phyloP scores from a whole-genome alignment of 1,140 invertebrate species.

The Zaprionus taronus region DNA sequence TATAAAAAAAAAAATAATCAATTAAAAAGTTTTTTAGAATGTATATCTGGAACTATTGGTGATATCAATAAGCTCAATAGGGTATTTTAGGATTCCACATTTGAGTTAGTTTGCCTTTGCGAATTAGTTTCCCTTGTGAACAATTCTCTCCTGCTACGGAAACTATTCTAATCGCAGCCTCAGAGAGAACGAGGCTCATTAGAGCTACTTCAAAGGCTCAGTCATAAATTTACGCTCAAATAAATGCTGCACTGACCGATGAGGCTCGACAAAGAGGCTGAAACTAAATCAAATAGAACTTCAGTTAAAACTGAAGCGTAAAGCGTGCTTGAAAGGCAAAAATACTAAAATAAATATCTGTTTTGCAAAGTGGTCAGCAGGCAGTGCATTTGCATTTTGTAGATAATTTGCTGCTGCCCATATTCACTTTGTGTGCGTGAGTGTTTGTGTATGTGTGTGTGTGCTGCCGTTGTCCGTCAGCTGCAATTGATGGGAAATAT shows the following conservation, averaged over 20 bases:
- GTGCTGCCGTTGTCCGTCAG: slow-evolving; percentile 56
- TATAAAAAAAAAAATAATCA: no score
- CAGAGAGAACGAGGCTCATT: background rate
- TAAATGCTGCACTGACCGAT: slow-evolving; percentile 60
- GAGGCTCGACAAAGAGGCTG: slow-evolving; percentile 44
- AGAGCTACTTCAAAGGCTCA: slow-evolving; percentile 41
- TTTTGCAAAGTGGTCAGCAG: slow-evolving; percentile 27
- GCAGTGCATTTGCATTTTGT: slow-evolving; percentile 54
- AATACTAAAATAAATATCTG: slow-evolving; percentile 79
- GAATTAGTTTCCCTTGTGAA: no score
- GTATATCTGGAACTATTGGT: no score
- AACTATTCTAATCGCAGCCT: slow-evolving; percentile 1
- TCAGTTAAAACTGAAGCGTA: slow-evolving; percentile 65
- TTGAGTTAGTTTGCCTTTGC: no score
- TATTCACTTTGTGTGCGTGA: slow-evolving; percentile 41
- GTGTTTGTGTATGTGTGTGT: slow-evolving; percentile 14
- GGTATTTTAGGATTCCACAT: no score
- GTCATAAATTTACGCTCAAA: slow-evolving; percentile 67
- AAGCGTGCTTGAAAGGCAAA: slow-evolving; percentile 53
- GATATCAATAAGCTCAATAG: no score
- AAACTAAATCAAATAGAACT: slow-evolving; percentile 74
- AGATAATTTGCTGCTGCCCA: slow-evolving; percentile 67
- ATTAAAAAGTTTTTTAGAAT: no score
- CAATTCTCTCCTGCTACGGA: background rate
- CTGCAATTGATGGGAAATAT: slow-evolving; percentile 81